Percentiles rank a stretch among this genome's conserved stretches.
phyloP scores from a whole-genome alignment of 2,888 invertebrate species.

The Melanostoma mellinum region DNA sequence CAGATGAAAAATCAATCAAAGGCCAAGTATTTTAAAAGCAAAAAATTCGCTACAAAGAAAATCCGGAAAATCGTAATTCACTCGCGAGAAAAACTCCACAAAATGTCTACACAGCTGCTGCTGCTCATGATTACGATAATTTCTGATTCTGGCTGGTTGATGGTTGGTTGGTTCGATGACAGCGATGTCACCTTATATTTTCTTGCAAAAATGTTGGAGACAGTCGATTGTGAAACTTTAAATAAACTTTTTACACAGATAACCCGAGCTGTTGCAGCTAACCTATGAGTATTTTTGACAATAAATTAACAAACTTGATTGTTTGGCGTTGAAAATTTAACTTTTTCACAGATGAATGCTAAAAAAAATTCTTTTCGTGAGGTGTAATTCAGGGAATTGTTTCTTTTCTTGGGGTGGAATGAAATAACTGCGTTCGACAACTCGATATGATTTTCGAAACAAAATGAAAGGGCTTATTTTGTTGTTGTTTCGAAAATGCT shows the following conservation, averaged over 20 bases:
- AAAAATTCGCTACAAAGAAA: constrained; percentile 53
- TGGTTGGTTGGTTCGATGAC: constrained; percentile 53
- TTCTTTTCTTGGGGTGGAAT: constrained; percentile 56
- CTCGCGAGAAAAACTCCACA: constrained; percentile 66
- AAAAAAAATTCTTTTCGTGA: constrained; percentile 23
- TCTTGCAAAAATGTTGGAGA: constrained; percentile 27
- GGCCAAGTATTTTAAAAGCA: constrained; percentile 20
- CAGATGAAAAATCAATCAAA: constrained; percentile 64
- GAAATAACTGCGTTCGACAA: constrained; percentile 45
- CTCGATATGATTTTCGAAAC: constrained; percentile 39
- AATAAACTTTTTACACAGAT: too few relatives aligned
- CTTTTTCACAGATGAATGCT: constrained; percentile 23
- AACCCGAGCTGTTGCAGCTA: too few relatives aligned
- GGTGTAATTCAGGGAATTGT: constrained; percentile 41
- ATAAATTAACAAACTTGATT: neutral
- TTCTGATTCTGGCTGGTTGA: constrained; percentile 39
- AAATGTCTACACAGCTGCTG: constrained; percentile 70
- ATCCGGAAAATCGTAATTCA: constrained; percentile 65
- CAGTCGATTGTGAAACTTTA: constrained; percentile 41
- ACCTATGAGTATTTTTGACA: neutral
- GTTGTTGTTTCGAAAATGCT: constrained; percentile 48
- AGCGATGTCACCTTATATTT: constrained; percentile 61
- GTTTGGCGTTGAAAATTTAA: constrained; percentile 1
- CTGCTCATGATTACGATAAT: constrained; percentile 59
- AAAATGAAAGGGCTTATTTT: constrained; percentile 49